Conservation (phyloP, 2,888 invertebrate genomes). For the Caradrina kadenii region DNA sequence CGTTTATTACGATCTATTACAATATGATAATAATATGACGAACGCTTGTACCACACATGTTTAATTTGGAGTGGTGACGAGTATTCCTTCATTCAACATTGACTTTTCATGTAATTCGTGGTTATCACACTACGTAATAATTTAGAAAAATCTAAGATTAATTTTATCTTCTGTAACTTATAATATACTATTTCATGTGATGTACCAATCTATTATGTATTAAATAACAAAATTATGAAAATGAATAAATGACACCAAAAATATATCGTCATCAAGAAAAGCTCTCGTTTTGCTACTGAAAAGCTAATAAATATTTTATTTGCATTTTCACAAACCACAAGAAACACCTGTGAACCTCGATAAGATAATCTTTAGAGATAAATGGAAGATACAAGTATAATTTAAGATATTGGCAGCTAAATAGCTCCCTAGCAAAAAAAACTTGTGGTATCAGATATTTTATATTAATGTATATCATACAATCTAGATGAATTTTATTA, state of each 20-base stretch:
- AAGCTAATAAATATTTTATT: constrained; percentile 6
- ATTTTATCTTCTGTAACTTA: too few species aligned
- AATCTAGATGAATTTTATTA: not conserved
- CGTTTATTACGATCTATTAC: constrained; percentile 54
- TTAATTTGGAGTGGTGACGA: constrained; percentile 36
- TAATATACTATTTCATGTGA: too few species aligned
- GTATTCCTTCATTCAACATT: constrained; percentile 22
- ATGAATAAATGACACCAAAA: not conserved
- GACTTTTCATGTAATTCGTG: not conserved
- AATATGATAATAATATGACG: constrained; percentile 38
- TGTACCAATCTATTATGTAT: too few species aligned
- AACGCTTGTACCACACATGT: constrained; percentile 11
- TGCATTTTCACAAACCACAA: not conserved
- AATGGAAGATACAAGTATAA: not conserved
- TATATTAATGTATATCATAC: not conserved
- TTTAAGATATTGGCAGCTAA: not conserved
- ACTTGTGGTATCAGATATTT: not conserved
- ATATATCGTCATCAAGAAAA: not conserved
- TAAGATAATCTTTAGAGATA: constrained; percentile 28
- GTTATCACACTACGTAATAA: not conserved
- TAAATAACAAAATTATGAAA: not conserved
- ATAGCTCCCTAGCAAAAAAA: not conserved
- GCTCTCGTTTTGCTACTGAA: not conserved
- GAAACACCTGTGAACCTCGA: not conserved
- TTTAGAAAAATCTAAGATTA: too few species aligned